These are phyloP conservation scores for Clarias laeviceps DNA, from an alignment of 2,797 vertebrate genomes.

Conservation along the genomic window DNA sequence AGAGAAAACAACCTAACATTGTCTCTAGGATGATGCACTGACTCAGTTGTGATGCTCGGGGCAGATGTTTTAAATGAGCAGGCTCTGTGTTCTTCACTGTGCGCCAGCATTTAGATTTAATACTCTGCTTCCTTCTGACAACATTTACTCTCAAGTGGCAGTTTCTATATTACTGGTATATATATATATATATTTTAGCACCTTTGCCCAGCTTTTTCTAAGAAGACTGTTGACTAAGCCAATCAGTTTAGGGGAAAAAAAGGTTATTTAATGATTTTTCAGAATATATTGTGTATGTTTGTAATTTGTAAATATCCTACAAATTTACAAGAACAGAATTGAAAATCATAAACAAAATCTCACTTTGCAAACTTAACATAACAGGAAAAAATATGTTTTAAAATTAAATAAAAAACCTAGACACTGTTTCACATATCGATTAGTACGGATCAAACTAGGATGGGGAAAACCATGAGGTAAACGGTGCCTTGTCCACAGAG, in stretches of 20 bases:
- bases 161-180: not conserved
- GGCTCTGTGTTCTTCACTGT: slow-evolving; percentile 22
- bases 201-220: not conserved
- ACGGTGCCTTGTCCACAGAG: not conserved
- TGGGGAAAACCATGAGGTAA: not conserved
- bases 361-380: not conserved
- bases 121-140: slow-evolving; percentile 4
- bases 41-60: slow-evolving; percentile 51
- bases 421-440: not conserved
- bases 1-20: slow-evolving; percentile 66
- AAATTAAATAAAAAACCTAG: not conserved
- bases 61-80: slow-evolving; percentile 50
- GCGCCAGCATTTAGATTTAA: slow-evolving; percentile 10
- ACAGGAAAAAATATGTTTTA: not conserved
- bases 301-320: slow-evolving; percentile 16
- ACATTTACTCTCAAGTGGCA: not conserved
- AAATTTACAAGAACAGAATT: not conserved
- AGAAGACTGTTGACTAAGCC: not conserved
- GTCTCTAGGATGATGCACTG: slow-evolving; percentile 58
- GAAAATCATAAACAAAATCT: not conserved
- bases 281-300: not conserved
- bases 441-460: not conserved
- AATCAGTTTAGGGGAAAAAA: not conserved
- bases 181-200: not conserved
- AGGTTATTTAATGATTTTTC: not conserved